Evolutionary conservation across 2,888 invertebrate genomes (phyloP).

Genomic region (Dasysyrphus tricinctus): DNA sequence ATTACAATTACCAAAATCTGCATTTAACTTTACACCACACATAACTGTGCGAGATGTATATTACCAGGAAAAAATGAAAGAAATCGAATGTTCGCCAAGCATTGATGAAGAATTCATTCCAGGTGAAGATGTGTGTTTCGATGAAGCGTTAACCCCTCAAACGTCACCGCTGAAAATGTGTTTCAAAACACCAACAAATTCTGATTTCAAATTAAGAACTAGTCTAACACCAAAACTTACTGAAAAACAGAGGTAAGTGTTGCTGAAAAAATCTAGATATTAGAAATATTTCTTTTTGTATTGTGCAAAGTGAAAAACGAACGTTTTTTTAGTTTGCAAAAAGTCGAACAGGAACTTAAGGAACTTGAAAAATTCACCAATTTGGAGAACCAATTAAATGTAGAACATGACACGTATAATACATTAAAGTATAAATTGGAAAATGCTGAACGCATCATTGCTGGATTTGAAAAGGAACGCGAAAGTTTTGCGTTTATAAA

Average conservation of each 20-base stretch:
- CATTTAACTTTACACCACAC: constrained; percentile 76
- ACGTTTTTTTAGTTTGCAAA: constrained; percentile 81
- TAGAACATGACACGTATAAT: constrained; percentile 77
- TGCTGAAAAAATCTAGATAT: background rate
- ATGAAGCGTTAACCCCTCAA: constrained; percentile 47
- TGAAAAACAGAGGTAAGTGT: constrained; percentile 68
- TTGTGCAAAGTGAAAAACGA: constrained; percentile 10
- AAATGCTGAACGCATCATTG: constrained; percentile 65
- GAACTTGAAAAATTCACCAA: constrained; percentile 86
- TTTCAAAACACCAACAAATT: constrained; percentile 52
- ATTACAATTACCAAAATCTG: constrained; percentile 77
- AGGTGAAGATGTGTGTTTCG: constrained; percentile 76
- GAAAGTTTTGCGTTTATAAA: constrained; percentile 61
- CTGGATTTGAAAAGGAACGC: constrained; percentile 61
- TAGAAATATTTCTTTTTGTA: constrained; percentile 3
- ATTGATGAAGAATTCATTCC: constrained; percentile 77
- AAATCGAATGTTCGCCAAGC: constrained; percentile 68
- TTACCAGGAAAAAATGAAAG: constrained; percentile 60
- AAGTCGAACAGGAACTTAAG: constrained; percentile 84
- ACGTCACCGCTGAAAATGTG: constrained; percentile 33
- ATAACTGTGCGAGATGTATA: constrained; percentile 75
- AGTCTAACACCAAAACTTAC: constrained; percentile 63
- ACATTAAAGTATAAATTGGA: constrained; percentile 76
- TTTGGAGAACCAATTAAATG: constrained; percentile 85
- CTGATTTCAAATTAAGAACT: constrained; percentile 32